Evolutionary conservation across 2,888 invertebrate genomes (phyloP).

Genomic region (Heteromurus nitidus): DNA sequence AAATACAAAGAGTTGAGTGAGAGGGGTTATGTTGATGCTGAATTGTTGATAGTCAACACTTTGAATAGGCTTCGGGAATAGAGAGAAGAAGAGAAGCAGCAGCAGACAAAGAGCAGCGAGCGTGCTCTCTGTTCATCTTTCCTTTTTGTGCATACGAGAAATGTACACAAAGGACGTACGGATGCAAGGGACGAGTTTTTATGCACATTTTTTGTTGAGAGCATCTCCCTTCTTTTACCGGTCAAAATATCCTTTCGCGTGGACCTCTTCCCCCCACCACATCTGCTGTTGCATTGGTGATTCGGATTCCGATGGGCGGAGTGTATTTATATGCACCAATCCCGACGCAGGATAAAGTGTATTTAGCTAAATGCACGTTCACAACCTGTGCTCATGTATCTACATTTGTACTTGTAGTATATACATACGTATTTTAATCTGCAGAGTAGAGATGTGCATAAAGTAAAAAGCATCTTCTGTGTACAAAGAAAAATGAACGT

Average conservation of each 20-base stretch:
- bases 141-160: too few species aligned
- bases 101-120: too few species aligned
- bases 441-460: too few species aligned
- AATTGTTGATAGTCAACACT: too few species aligned
- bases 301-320: not conserved
- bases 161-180: too few species aligned
- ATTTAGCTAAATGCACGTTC: not conserved
- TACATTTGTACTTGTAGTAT: not conserved
- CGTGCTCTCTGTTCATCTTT: too few species aligned
- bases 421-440: too few species aligned
- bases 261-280: not conserved
- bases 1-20: too few species aligned
- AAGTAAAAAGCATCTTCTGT: not conserved
- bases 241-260: not conserved
- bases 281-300: slow-evolving; percentile 1
- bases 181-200: not conserved
- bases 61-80: not conserved
- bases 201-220: not conserved
- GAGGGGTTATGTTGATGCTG: too few species aligned
- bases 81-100: not conserved
- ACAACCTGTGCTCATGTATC: not conserved
- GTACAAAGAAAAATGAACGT: not conserved
- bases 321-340: not conserved
- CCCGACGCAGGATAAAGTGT: not conserved
- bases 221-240: slow-evolving; percentile 11